Evolutionary conservation across 1,140 invertebrate species (phyloP), one percentile per base, ranked within the genome.

Genomic region (Drosophila truncata): DNA sequence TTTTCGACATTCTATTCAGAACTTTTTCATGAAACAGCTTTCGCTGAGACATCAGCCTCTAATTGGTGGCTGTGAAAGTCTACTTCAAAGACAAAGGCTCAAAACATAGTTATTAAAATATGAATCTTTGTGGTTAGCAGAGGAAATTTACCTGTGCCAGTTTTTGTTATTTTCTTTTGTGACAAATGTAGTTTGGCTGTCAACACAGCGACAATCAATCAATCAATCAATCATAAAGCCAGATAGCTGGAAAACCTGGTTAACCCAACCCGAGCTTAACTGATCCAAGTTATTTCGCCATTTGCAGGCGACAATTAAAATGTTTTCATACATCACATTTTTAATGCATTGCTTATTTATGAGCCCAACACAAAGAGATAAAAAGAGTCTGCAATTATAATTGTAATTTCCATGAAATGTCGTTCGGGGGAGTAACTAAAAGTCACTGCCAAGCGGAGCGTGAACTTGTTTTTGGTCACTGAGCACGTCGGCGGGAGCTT

Each of bases 381-480:
- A 23, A 52, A 52, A 49, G 55, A 67, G 54, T 61, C 59, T 62
- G 71, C 64, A 85, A 78, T 90, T 71, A 83, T 73, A 50, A 71
- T 84, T 77, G 64, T 64, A 50, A 66, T 83, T 86, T 86, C 75
- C 64, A 69, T 67, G 63, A 82, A 82, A 82, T 80, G 71, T 79
- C 75, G 49, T 39, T 73, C 46, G 27, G 55, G 29, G 61, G 37
- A 27, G 33, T 31, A 66, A 33, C 47, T 31, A 66, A 33, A 41
- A 42, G 29, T 29, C 55, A 25, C 60, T 69, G 64, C 23, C 73
- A 78, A 42, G 37, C 81, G 78, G 69, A 88, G 73, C 84, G 67
- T 90, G 84, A 88, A 90, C 80, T 90, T 49, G 62, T 88, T 74
- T 90, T 87, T 83, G 67, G 47, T 80, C 80, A 74, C 77, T 84